Evolutionary conservation across 1,140 invertebrate genomes (phyloP), one percentile per base, ranked within the genome.

Genomic region (Sycophaga agraensis): DNA sequence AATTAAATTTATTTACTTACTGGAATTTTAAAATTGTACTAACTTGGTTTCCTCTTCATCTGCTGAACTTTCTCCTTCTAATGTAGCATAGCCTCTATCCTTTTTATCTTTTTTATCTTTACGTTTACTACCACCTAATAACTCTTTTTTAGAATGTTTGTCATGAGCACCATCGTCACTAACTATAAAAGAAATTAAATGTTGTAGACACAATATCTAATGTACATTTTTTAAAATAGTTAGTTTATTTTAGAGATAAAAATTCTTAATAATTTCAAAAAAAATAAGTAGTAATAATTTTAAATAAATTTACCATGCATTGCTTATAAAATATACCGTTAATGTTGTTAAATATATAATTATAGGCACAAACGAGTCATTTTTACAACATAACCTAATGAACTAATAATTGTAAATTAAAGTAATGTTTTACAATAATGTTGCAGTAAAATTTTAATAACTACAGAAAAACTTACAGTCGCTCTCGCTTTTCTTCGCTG

Each of bases 11-110:
- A 16, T 26, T 14, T 16, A n/a, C 2, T 17, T 65, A 59, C 28
- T 21, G 42, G 42, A 48, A 34, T 56, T 53, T 42, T 31, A 57
- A 59, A 59, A 60, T n/a, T 46, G 16, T 56, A 66, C 60, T 64
- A 83, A 93, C 92, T 93, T 96, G 17, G 90, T 86, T 74, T 94
- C 91, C 53, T 93, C 91, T 68, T 95, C 93, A 73, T 96, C 93
- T 16, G 89, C 91, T 6, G 93, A 96, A 73, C 93, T 95, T 80
- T 96, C 94, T 37, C 92, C 94, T 77, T 93, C 93, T 73, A 97
- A 83, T 12, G 93, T 91, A 14, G 92, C 92, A 86, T 97, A 97
- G 0, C 92, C 90, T 72, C 90, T 86, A 64, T 91, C 89, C 69
- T 94, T 93, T 48, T 86, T 87, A 60, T 93, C 91, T 70, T 92